A percentile compares a stretch with the other conserved stretches of the same genome.
Evolutionary conservation across 2,113 vertebrate genomes (phyloP).

Genomic region (Fulmarus glacialis): DNA sequence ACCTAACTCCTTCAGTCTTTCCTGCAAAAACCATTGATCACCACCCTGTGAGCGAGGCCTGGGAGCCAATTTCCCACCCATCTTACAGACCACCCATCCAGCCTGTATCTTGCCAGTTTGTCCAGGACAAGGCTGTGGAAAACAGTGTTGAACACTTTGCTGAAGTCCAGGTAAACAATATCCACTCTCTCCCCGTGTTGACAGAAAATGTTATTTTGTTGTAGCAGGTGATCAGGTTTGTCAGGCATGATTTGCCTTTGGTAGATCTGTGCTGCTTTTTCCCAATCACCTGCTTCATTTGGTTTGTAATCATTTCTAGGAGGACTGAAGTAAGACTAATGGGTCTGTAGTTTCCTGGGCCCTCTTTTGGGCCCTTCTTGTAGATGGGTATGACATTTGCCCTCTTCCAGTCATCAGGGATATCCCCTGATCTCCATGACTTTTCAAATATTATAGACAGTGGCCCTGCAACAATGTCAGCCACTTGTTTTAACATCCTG

Average conservation of each 20-base stretch:
- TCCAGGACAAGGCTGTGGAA: neutral
- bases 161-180: neutral
- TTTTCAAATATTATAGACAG: neutral
- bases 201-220: neutral
- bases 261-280: neutral
- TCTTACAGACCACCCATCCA: neutral
- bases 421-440: neutral
- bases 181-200: neutral
- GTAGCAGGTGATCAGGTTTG: neutral
- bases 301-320: neutral
- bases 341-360: neutral
- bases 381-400: neutral
- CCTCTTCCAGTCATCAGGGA: neutral
- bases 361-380: neutral
- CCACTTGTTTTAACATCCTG: neutral
- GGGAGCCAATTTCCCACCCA: neutral
- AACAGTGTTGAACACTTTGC: neutral
- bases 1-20: neutral
- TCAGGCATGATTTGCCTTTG: neutral
- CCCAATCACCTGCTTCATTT: neutral
- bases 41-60: neutral
- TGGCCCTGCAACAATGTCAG: neutral
- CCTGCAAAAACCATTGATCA: neutral
- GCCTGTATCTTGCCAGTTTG: neutral
- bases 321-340: neutral